phyloP scores from a whole-genome alignment of 2,113 vertebrate genomes.

The Coregonus clupeaformis region DNA sequence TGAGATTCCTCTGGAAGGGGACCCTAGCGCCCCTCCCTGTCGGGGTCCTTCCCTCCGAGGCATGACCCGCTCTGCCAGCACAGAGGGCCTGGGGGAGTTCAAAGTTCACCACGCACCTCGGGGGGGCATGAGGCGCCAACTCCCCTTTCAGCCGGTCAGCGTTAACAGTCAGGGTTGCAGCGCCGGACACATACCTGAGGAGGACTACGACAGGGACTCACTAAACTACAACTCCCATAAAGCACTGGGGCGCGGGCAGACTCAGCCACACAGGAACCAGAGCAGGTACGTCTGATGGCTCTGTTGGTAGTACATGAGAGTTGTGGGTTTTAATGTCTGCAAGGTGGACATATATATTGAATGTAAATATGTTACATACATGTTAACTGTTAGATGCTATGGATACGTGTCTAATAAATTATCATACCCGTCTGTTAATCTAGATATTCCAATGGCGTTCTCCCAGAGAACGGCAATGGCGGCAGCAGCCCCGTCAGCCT shows the following conservation, averaged over 20 bases:
- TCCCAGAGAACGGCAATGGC: slow-evolving; percentile 74
- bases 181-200: slow-evolving; percentile 74
- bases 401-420: not conserved
- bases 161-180: slow-evolving; percentile 77
- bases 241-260: slow-evolving; percentile 61
- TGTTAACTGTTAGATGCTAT: not conserved
- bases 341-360: too few relatives aligned
- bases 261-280: slow-evolving; percentile 66
- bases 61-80: slow-evolving; percentile 88
- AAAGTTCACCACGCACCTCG: slow-evolving; percentile 75
- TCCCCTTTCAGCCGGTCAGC: slow-evolving; percentile 82
- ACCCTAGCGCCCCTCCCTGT: slow-evolving; percentile 65
- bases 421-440: slow-evolving; percentile 5
- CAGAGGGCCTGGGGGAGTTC: slow-evolving; percentile 82
- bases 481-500: slow-evolving; percentile 64
- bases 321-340: too few relatives aligned
- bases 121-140: slow-evolving; percentile 75
- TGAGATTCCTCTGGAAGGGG: slow-evolving; percentile 94
- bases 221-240: slow-evolving; percentile 42
- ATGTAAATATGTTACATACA: not conserved
- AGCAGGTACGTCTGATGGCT: slow-evolving; percentile 52
- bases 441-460: slow-evolving; percentile 79
- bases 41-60: slow-evolving; percentile 60
- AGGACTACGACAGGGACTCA: slow-evolving; percentile 69
- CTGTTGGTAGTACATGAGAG: too few relatives aligned